These are phyloP conservation scores for Subanguina moxae DNA, from an alignment of 1,140 invertebrate genomes.

Conservation along the genomic window DNA sequence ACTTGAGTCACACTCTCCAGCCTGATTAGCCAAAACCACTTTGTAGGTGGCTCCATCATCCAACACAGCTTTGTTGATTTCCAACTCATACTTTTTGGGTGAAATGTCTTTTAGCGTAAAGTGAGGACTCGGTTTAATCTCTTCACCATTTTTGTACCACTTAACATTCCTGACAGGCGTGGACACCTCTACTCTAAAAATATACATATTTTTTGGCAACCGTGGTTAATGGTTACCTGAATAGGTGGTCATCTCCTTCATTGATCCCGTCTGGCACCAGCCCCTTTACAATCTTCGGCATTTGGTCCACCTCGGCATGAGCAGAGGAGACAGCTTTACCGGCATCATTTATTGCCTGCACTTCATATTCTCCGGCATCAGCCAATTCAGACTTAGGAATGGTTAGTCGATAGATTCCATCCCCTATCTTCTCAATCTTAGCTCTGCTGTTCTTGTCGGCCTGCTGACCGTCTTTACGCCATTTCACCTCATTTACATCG, in stretches of 20 bases:
- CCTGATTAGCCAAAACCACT: conserved; percentile 52
- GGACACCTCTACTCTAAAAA: conserved; percentile 44
- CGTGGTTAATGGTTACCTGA: conserved; percentile 9
- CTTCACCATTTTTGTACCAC: conserved; percentile 56
- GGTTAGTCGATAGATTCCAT: conserved; percentile 53
- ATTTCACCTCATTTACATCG: conserved; percentile 61
- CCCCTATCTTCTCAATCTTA: conserved; percentile 54
- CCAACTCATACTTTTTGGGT: conserved; percentile 57
- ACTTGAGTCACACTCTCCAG: conserved; percentile 52
- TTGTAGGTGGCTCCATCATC: conserved; percentile 57
- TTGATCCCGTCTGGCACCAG: conserved; percentile 61
- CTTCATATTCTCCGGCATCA: conserved; percentile 54
- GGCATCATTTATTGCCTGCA: conserved; percentile 47
- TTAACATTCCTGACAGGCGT: conserved; percentile 51
- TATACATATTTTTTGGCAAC: conserved; percentile 12
- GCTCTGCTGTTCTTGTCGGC: conserved; percentile 36
- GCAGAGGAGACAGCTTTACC: conserved; percentile 51
- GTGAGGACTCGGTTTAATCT: conserved; percentile 47
- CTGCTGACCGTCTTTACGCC: conserved; percentile 60
- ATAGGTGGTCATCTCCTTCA: conserved; percentile 73
- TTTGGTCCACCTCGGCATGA: conserved; percentile 56
- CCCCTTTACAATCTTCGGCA: conserved; percentile 54
- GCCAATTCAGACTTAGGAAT: conserved; percentile 50
- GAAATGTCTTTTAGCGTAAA: conserved; percentile 47
- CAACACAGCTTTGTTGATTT: conserved; percentile 44